Base-by-base conservation (phyloP, 2,797 vertebrate species). In the Acrossocheilus wenchowensis region DNA sequence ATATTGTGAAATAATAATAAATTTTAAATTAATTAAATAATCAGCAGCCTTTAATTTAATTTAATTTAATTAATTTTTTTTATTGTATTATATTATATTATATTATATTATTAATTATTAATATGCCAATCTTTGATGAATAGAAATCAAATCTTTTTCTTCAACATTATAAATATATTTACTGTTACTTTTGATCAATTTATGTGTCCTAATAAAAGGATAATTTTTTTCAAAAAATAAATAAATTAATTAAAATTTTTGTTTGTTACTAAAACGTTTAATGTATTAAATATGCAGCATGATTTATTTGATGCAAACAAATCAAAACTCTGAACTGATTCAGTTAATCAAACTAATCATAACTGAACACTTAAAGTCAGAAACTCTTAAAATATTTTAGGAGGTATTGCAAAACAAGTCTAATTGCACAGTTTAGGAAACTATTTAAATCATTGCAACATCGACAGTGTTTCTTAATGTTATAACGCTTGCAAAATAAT, bases 401-500 rank as follows among this genome's bases (percentile, higher is more conserved):
- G 74, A 54, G 19, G 6, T 34, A 57, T 78, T 78, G 52, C 75
- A n/a, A 57, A 78, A 78, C 52, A 39, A 57, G 21, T 39, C 50
- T 39, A 78, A 78, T n/a, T 36, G 36, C 75, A 36, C 74, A 54
- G 50, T 77, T 77, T 54, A 36, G 50, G 74, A 77, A 77, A 36
- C 74, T 57, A 39, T 57, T 15, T 23, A 39, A 78, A 78, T 15
- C 21, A 57, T 57, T 78, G 52, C 75, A 78, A 57, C 52, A 78
- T 78, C 8, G 19, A 39, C 52, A 57, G 3, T 78, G 21, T 57
- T 57, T 10, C 75, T 57, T 39, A 23, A 57, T 39, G 23, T 23
- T 8, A 39, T 14, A n/a, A 14, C 11, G 34, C 52, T 39, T 57
- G 52, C 52, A 9, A 39, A 78, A 78, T 23, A 39, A 23, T 57